phyloP scores from a whole-genome alignment of 2,113 vertebrate species.

The Notarius quadriscutis region DNA sequence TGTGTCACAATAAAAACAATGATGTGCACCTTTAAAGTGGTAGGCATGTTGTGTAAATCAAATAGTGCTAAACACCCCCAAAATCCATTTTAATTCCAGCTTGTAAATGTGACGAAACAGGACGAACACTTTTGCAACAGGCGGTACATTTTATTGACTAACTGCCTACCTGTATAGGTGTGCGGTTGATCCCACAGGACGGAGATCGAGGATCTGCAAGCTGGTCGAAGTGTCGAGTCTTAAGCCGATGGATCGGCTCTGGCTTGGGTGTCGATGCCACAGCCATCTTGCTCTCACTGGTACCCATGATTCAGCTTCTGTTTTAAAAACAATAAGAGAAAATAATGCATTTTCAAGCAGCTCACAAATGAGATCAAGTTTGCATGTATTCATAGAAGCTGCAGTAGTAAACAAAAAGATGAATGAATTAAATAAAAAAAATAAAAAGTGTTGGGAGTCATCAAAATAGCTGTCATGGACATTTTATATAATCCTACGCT shows the following conservation, averaged over 20 bases:
- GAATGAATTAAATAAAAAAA: neutral
- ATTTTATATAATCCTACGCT: neutral
- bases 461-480: neutral
- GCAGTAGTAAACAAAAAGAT: neutral
- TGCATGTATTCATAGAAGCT: neutral
- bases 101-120: too few relatives aligned
- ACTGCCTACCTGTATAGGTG: conserved; percentile 73
- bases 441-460: neutral
- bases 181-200: conserved; percentile 77
- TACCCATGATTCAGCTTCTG: conserved; percentile 76
- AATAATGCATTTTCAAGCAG: neutral
- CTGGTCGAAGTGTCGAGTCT: conserved; percentile 65
- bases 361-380: neutral
- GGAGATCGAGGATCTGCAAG: conserved; percentile 87
- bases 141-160: neutral
- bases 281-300: conserved; percentile 73
- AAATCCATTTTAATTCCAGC: too few relatives aligned
- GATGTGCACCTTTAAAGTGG: too few relatives aligned
- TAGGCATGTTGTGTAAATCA: too few relatives aligned
- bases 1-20: too few relatives aligned
- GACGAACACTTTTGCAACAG: too few relatives aligned
- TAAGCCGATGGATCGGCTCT: conserved; percentile 51
- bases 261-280: conserved; percentile 65
- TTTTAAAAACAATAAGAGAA: neutral
- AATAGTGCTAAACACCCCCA: too few relatives aligned